Evolutionary conservation across 2,113 vertebrate species (phyloP).

Genomic region (Cephalophus harveyi): DNA sequence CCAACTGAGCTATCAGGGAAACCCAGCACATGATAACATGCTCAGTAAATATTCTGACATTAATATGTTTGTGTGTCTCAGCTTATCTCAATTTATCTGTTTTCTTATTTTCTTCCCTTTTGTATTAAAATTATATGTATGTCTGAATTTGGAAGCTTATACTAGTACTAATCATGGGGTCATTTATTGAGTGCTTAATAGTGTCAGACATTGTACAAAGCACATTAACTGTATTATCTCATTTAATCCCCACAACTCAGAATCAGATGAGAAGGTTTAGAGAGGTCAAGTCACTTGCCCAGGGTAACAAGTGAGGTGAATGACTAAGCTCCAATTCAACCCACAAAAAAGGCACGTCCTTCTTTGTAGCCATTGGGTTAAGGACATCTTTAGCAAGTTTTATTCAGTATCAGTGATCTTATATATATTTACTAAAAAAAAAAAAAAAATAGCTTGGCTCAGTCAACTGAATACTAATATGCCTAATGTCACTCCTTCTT

Average conservation of each 20-base stretch:
- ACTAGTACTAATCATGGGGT: background rate
- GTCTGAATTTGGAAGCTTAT: background rate
- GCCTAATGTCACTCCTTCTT: background rate
- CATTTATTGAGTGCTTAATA: background rate
- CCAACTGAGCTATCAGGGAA: background rate
- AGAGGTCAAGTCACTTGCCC: background rate
- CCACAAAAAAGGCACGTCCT: background rate
- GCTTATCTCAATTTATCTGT: background rate
- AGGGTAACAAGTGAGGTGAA: background rate
- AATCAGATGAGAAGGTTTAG: background rate
- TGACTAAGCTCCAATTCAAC: background rate
- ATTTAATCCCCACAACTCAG: background rate
- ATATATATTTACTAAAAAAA: background rate
- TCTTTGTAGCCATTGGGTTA: background rate
- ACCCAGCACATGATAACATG: background rate
- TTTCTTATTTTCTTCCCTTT: background rate
- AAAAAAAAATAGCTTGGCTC: background rate
- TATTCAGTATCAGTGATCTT: background rate
- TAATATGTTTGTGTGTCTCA: background rate
- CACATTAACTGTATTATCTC: background rate
- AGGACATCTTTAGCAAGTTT: background rate
- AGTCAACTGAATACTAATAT: background rate
- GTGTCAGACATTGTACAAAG: background rate
- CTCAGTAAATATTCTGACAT: background rate
- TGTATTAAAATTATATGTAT: background rate